Base-by-base conservation (phyloP, 53 echinoderm and acorn worm genomes). In the Echinarachnius parma region DNA sequence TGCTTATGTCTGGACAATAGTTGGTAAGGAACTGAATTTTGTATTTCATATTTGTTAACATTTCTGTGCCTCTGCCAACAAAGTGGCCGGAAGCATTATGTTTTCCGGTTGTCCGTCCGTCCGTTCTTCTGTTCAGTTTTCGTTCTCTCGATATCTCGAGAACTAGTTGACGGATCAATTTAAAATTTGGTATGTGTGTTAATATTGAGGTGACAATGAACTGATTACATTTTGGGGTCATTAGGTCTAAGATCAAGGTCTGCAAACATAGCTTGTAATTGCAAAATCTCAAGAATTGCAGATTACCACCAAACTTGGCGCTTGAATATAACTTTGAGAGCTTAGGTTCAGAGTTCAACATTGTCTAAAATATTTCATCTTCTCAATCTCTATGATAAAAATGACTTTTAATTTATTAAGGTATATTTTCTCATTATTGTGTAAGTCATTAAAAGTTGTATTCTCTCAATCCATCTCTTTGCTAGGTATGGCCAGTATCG, bases 401-500 rank as follows among this genome's bases (percentile, higher is more conserved):
- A n/a, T n/a, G n/a, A n/a, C n/a, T n/a, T n/a, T n/a, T n/a, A n/a
- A n/a, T n/a, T n/a, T n/a, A n/a, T n/a, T n/a, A n/a, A n/a, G n/a
- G n/a, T n/a, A n/a, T n/a, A n/a, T n/a, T n/a, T n/a, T n/a, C n/a
- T n/a, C n/a, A n/a, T n/a, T n/a, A n/a, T n/a, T n/a, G n/a, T n/a
- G n/a, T n/a, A n/a, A n/a, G n/a, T n/a, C n/a, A n/a, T n/a, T n/a
- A n/a, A n/a, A n/a, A n/a, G n/a, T n/a, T n/a, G n/a, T n/a, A n/a
- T n/a, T n/a, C n/a, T n/a, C n/a, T n/a, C n/a, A n/a, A n/a, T 39
- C 42, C 13, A 7, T 39, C 13, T 39, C 13, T 5, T 39, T 39
- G 7, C 7, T 39, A 91, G 98, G 55, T 0, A 86, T 93, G 87
- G 94, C 87, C n/a, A 98, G 98, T 74, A 83, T 92, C 39, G 91